Percentiles rank a stretch among this genome's conserved stretches.
Evolutionary conservation across 2,888 invertebrate species (phyloP).

Genomic region (Lysandra coridon): DNA sequence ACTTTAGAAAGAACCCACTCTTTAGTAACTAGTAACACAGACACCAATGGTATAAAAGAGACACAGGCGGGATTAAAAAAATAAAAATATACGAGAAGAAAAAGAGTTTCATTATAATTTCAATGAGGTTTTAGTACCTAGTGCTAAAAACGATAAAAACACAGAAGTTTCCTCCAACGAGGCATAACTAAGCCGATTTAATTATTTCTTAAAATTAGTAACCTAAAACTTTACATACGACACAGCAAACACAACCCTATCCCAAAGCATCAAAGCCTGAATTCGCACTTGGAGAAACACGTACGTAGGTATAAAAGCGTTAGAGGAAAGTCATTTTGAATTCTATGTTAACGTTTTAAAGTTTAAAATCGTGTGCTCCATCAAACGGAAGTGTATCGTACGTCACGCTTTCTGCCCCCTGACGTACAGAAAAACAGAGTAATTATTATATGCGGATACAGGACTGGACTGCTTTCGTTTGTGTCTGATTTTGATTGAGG

Average conservation of each 20-base stretch:
- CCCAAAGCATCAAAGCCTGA: background rate
- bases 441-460: slow-evolving; percentile 55
- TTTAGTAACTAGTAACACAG: no score
- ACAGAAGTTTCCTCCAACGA: slow-evolving; percentile 36
- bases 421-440: slow-evolving; percentile 53
- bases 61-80: background rate
- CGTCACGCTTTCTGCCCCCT: slow-evolving; percentile 66
- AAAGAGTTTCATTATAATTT: background rate
- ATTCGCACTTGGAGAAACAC: background rate
- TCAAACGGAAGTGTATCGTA: slow-evolving; percentile 50
- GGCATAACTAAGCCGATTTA: slow-evolving; percentile 43
- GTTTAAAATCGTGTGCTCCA: slow-evolving; percentile 33
- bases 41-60: no score
- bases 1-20: no score
- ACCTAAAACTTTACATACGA: slow-evolving; percentile 34
- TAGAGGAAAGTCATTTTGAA: slow-evolving; percentile 30
- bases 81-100: background rate
- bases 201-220: slow-evolving; percentile 45
- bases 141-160: background rate
- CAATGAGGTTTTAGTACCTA: background rate
- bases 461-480: slow-evolving; percentile 55
- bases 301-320: slow-evolving; percentile 19
- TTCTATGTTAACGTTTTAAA: slow-evolving; percentile 35
- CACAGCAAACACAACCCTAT: background rate
- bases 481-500: slow-evolving; percentile 45